Evolutionary conservation across 2,888 invertebrate genomes (phyloP).

Genomic region (Xestia ashworthii): DNA sequence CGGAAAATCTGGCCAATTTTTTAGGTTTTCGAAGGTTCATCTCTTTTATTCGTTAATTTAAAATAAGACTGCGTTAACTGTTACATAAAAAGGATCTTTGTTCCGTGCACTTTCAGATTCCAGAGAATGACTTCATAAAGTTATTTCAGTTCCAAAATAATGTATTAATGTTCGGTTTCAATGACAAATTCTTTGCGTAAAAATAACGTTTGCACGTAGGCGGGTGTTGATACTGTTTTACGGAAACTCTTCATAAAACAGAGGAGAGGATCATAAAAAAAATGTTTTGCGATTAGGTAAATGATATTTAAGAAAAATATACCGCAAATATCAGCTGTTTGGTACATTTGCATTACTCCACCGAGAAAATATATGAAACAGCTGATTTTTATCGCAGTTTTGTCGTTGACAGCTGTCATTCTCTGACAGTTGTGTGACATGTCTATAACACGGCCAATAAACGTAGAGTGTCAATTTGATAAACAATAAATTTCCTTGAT

Average conservation of each 20-base stretch:
- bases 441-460: background rate
- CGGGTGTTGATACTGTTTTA: slow-evolving; percentile 48
- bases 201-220: slow-evolving; percentile 58
- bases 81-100: slow-evolving; percentile 8
- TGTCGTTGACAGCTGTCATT: background rate
- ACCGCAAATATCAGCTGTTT: background rate
- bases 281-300: background rate
- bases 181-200: slow-evolving; percentile 66
- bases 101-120: slow-evolving; percentile 27
- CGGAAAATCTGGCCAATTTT: no score
- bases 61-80: slow-evolving; percentile 5
- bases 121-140: slow-evolving; percentile 50
- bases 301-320: background rate
- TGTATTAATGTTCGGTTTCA: slow-evolving; percentile 55
- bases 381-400: background rate
- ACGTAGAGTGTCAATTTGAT: background rate
- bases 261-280: slow-evolving; percentile 6
- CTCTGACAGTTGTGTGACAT: background rate
- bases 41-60: no score
- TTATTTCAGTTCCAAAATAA: slow-evolving; percentile 61
- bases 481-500: background rate
- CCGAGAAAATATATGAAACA: background rate
- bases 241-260: slow-evolving; percentile 34
- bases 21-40: no score
- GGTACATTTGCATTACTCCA: background rate